A percentile compares a stretch with the other conserved stretches of the same genome.
Evolutionary conservation across 2,888 invertebrate species (phyloP).

Genomic region (Macrosiphum euphorbiae): DNA sequence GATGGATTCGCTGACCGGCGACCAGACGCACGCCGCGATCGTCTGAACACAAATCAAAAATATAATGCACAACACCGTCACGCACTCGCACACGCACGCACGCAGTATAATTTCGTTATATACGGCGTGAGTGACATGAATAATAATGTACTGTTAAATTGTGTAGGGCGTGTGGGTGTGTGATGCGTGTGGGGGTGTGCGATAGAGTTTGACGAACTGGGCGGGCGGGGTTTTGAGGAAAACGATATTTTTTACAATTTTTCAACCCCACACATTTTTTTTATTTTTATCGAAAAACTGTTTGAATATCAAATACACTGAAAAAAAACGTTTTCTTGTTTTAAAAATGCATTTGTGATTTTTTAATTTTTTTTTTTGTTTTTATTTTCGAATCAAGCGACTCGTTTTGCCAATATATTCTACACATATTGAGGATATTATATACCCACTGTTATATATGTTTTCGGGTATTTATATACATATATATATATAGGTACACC

Average conservation of each 20-base stretch:
- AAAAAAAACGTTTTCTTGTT: conserved; percentile 34
- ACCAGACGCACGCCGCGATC: conserved; percentile 52
- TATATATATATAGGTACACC: not conserved
- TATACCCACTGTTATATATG: not conserved
- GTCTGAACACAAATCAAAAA: conserved; percentile 35
- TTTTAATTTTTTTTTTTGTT: conserved; percentile 29
- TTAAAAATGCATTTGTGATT: conserved; percentile 14
- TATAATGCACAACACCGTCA: not conserved
- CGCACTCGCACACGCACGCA: not conserved
- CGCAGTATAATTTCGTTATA: not conserved
- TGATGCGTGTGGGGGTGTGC: not conserved
- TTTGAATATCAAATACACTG: not conserved
- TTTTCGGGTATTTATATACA: conserved; percentile 19
- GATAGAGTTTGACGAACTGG: conserved; percentile 11
- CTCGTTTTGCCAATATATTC: conserved; percentile 1
- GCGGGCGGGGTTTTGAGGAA: not conserved
- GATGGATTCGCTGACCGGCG: conserved; percentile 59
- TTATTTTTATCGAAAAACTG: conserved; percentile 31
- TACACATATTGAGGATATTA: conserved; percentile 7
- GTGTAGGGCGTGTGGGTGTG: not conserved
- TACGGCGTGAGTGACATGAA: not conserved
- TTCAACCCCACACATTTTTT: not conserved
- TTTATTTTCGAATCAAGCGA: conserved; percentile 5
- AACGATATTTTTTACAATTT: conserved; percentile 13
- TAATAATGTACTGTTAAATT: not conserved